Conservation (phyloP, 2,888 invertebrate species). For the Pyrrhosoma nymphula region DNA sequence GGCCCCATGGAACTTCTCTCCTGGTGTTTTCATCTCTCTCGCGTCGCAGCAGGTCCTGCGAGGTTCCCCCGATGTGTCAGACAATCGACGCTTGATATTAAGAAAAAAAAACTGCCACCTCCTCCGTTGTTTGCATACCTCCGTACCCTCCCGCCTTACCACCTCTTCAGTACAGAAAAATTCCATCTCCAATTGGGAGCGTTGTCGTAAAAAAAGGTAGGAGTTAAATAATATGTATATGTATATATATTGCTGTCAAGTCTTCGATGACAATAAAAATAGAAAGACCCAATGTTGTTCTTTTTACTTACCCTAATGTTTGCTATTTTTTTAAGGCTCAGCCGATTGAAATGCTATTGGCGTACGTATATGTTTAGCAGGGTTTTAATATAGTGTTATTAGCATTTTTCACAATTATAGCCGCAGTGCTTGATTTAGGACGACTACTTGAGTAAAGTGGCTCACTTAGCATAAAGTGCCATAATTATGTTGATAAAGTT, state of each 20-base stretch:
- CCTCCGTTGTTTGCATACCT: constrained; percentile 47
- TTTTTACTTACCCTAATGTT: neutral
- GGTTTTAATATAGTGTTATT: too few species aligned
- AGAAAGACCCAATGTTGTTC: constrained; percentile 54
- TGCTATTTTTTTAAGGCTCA: too few species aligned
- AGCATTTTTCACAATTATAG: too few species aligned
- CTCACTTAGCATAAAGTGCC: too few species aligned
- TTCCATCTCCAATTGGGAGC: constrained; percentile 66
- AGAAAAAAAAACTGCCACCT: constrained; percentile 22
- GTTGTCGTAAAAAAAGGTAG: constrained; percentile 65
- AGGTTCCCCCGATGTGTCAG: constrained; percentile 11
- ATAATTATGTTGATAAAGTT: too few species aligned
- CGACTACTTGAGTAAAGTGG: too few species aligned
- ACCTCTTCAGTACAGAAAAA: constrained; percentile 60
- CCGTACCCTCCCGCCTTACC: constrained; percentile 57
- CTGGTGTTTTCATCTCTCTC: neutral
- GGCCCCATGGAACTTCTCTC: neutral
- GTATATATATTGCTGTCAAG: constrained; percentile 66
- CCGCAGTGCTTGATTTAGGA: too few species aligned
- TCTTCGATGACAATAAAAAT: constrained; percentile 66
- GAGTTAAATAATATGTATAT: constrained; percentile 64
- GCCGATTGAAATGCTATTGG: too few species aligned
- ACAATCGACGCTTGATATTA: neutral
- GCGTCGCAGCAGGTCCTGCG: constrained; percentile 62
- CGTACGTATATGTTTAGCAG: too few species aligned